Base-by-base conservation (phyloP, 2,888 invertebrate species). In the Cordilura impudica region DNA sequence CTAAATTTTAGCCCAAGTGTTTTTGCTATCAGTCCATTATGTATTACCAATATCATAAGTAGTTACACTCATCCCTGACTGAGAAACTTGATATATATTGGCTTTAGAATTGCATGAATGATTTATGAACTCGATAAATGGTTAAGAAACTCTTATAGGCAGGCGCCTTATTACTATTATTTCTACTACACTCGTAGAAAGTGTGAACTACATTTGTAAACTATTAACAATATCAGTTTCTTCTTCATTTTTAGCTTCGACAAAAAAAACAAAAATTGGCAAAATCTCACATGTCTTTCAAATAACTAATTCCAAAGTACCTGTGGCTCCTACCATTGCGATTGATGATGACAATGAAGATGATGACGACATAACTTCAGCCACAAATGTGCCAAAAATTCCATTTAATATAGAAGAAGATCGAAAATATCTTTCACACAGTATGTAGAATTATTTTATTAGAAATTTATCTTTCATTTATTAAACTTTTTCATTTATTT, bases 231-330 rank as follows among this genome's bases (percentile, higher is more conserved):
- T n/a, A n/a, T n/a, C n/a, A 3, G 14, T 39, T 7, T 12, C 39
- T 72, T 43, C 63, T 61, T n/a, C 8, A 18, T 12, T 69, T 58
- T 4, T 47, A 87, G 87, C 76, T 72, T 78, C 82, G 8, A 81
- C 76, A 6, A 77, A 80, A 53, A 85, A 81, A 83, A 83, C 85
- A 75, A 84, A 82, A 77, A 31, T 69, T 31, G 78, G 61, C 10
- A 86, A 85, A 82, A 83, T 88, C 51, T 61, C 83, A 35, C 87
- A 88, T 82, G 82, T 87, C 49, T 88, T 84, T 72, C 79, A 79
- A 78, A 70, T 35, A 77, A 84, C 77, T 61, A 77, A 79, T 19
- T 76, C 69, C 12, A 58, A 70, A 49, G 81, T 77, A 60, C 71
- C 78, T 18, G 81, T 72, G 39, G n/a, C 71, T 2, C 75, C 79